Evolutionary conservation across 2,888 invertebrate species (phyloP), one percentile per base, ranked within the genome.

Genomic region (Xiphydria camelus): DNA sequence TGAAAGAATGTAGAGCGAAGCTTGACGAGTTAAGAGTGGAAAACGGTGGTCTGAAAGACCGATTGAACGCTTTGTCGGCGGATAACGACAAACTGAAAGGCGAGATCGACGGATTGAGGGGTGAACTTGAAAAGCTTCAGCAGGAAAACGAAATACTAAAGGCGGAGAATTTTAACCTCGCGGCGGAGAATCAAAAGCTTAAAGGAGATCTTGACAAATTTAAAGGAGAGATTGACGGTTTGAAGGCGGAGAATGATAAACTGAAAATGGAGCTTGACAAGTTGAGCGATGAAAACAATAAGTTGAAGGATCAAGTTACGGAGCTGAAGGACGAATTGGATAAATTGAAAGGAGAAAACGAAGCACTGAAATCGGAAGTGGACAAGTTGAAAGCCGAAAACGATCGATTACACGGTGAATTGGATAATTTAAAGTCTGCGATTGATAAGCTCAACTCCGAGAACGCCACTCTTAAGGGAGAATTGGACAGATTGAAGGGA

Each of bases 171-270:
- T 19, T 34, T 42, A 5, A 36, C 20, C 21, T 53, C 17, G 19
- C 26, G 32, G 44, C 45, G 15, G 33, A 48, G 35, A 51, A 51
- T 22, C 34, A 48, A 25, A 47, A 36, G 6, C 38, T 57, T 22
- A 53, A 55, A 17, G 45, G 49, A 9, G 51, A 62, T 32, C 47
- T 58, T 18, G 29, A 29, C 47, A 57, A 53, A 21, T 19, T 53
- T 9, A 51, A 55, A 37, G 40, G 47, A 41, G 53, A 61, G 15
- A 18, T 53, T 4, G 55, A 56, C 3, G 57, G 55, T 23, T 15
- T 55, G 3, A 51, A 45, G 14, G 19, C 12, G 3, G 49, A 62
- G 6, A 22, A 53, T 2, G 50, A 55, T 1, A 60, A 47, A 20
- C 51, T 61, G 6, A 40, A 32, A 2, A 55, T 51, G 32, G 58